phyloP scores from a whole-genome alignment of 2,888 invertebrate genomes.

The Standfussiana lucernea region DNA sequence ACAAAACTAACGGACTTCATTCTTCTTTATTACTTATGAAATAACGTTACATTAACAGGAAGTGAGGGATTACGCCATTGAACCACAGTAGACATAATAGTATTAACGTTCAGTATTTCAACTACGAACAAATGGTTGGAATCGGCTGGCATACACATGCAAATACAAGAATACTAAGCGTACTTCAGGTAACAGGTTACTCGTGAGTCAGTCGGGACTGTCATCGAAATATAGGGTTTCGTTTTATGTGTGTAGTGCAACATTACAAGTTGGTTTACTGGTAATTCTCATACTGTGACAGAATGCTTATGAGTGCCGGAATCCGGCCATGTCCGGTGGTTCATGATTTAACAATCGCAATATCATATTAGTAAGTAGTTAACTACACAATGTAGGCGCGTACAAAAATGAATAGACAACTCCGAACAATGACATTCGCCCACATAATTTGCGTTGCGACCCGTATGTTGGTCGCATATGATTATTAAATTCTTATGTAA shows the following conservation, averaged over 20 bases:
- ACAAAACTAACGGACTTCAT: slow-evolving; percentile 22
- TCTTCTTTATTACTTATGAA: slow-evolving; percentile 33
- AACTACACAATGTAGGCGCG: slow-evolving; percentile 30
- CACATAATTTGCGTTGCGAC: slow-evolving; percentile 35
- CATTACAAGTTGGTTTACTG: neutral
- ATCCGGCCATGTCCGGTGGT: slow-evolving; percentile 56
- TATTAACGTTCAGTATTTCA: neutral
- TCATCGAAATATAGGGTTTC: neutral
- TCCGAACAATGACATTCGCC: slow-evolving; percentile 52
- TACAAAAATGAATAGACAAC: slow-evolving; percentile 47
- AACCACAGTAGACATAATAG: slow-evolving; percentile 23
- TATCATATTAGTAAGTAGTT: slow-evolving; percentile 41
- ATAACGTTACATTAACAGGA: slow-evolving; percentile 55
- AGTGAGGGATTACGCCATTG: slow-evolving; percentile 54
- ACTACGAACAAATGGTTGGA: neutral
- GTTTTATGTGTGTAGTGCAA: neutral
- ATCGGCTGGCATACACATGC: neutral
- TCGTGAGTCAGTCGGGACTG: neutral
- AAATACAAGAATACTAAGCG: neutral
- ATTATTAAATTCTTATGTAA: slow-evolving; percentile 31
- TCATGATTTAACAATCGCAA: slow-evolving; percentile 57
- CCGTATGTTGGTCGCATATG: slow-evolving; percentile 29
- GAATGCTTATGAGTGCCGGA: slow-evolving; percentile 64
- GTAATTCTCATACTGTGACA: neutral
- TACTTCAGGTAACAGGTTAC: neutral